Evolutionary conservation across 1,140 invertebrate genomes (phyloP), one percentile per base, ranked within the genome.

Genomic region (Drosophila prosaltans): DNA sequence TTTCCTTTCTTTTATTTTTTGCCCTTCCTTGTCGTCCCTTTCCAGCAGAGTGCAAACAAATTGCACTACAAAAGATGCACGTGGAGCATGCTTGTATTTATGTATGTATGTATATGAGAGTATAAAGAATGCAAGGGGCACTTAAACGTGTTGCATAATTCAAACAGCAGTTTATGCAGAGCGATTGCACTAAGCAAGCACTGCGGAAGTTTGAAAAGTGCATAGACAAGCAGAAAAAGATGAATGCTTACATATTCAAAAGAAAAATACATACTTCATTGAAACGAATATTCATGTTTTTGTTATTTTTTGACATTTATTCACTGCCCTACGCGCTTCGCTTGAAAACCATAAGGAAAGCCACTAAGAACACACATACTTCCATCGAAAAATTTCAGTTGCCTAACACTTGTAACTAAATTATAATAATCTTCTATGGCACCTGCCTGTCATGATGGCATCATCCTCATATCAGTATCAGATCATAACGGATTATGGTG

Each of bases 111-210:
- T 30, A 10, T 26, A 39, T 45, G 36, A 40, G 65, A 40, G 45
- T 66, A 80, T 57, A 71, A 81, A 73, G 78, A 81, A 74, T 78
- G 70, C 72, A 73, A 26, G 45, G 43, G 72, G 80, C 83, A 86
- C 83, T 86, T 86, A 88, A 86, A 77, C 70, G 83, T 80, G 76
- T 74, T 86, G 83, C 83, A 86, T 86, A 83, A 88, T 86, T 86
- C 68, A 86, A 64, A 48, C 55, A 58, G 59, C 80, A 51, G 77
- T 88, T 86, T 86, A 88, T 83, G 80, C 80, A 80, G 58, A 86
- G 70, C 73, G 69, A 88, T 78, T 80, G 84, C 80, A 65, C 77
- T 68, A 65, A 65, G 58, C 55, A 65, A 75, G 74, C 65, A 54
- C 41, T 63, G 26, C 60, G 60, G 60, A 62, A 45, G 60, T 59